Base-by-base conservation (phyloP, 64 coral and sea anemone genomes). In the Montipora efflorescens region DNA sequence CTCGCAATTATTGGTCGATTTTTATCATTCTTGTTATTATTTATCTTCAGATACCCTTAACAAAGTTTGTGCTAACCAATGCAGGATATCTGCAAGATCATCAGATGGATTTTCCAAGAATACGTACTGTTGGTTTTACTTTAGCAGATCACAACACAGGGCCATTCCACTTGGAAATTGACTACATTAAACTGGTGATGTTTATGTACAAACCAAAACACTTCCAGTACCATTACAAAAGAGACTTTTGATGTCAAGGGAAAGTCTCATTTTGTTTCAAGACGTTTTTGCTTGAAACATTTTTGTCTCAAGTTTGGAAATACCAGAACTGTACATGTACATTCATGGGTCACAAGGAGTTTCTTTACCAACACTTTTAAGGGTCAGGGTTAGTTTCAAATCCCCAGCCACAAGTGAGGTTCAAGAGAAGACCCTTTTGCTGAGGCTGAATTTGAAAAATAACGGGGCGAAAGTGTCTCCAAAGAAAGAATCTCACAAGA, bases 51-150 rank as follows among this genome's bases (percentile, higher is more conserved):
- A 77, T 99, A 7, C 98, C 98, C n/a, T 99, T 99, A 80, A 94
- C 92, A 12, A 99, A 99, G 69, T 99, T 99, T 81, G 71, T 99
- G 53, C 86, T 99, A 9, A 99, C 98, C 14, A 99, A 96, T 55
- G 93, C 98, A 79, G 98, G 98, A 9, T 99, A 99, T 62, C 77
- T 99, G 15, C 98, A 99, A 90, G 98, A 99, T 87, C 95, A 96
- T 36, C 98, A 99, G 69, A 96, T 96, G 95, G 90, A 94, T 70
- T 96, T 99, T 78, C 98, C 95, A 25, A 78, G 94, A 46, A 93
- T 96, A 64, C 91, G 92, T 87, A 99, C 98, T 13, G n/a, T 99
- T 53, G 98, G 98, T 2, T 92, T 99, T 46, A 96, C 98, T 16
- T 77, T 99, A 76, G 95, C 95, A 25, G 98, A 99, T 36, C 61